These are phyloP conservation scores for Pseudobourletiella spinata DNA, from an alignment of 1,140 invertebrate species.

Conservation along the genomic window DNA sequence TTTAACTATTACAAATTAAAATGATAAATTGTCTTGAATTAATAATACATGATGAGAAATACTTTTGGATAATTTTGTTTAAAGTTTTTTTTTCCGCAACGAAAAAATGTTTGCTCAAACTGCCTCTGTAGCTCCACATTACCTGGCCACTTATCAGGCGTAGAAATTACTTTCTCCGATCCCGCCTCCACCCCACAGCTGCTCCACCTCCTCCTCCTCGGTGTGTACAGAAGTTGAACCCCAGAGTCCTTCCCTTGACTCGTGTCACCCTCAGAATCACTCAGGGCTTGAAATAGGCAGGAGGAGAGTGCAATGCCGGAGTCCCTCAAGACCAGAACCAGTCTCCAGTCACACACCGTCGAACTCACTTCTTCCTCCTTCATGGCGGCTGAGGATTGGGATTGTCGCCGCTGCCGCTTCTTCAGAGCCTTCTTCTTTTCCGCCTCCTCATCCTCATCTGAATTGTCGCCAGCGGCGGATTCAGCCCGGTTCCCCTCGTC, in stretches of 20 bases:
- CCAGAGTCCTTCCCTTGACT: slow-evolving; percentile 30
- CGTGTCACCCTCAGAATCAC: slow-evolving; percentile 67
- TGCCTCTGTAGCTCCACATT: too few relatives aligned
- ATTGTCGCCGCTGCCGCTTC: neutral
- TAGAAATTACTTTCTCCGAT: slow-evolving; percentile 45
- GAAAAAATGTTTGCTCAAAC: too few relatives aligned
- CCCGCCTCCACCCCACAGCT: slow-evolving; percentile 25
- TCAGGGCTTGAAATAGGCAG: slow-evolving; percentile 96
- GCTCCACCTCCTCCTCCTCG: slow-evolving; percentile 34
- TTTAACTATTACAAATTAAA: neutral
- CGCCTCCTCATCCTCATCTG: slow-evolving; percentile 9
- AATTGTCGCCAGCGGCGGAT: slow-evolving; percentile 3
- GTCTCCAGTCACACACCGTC: slow-evolving; percentile 33
- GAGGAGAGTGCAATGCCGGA: slow-evolving; percentile 89
- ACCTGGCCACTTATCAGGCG: slow-evolving; percentile 62
- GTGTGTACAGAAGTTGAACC: slow-evolving; percentile 37
- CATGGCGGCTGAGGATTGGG: neutral
- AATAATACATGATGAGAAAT: neutral
- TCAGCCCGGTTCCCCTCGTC: neutral
- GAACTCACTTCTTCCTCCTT: slow-evolving; percentile 19
- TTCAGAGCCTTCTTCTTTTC: slow-evolving; percentile 11
- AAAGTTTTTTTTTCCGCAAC: too few relatives aligned
- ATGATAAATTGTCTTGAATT: slow-evolving; percentile 1
- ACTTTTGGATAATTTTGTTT: too few relatives aligned
- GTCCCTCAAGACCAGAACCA: slow-evolving; percentile 80